A percentile compares a stretch with the other conserved stretches of the same genome.
phyloP scores from a whole-genome alignment of 1,140 invertebrate species.

The Apolygus lucorum region DNA sequence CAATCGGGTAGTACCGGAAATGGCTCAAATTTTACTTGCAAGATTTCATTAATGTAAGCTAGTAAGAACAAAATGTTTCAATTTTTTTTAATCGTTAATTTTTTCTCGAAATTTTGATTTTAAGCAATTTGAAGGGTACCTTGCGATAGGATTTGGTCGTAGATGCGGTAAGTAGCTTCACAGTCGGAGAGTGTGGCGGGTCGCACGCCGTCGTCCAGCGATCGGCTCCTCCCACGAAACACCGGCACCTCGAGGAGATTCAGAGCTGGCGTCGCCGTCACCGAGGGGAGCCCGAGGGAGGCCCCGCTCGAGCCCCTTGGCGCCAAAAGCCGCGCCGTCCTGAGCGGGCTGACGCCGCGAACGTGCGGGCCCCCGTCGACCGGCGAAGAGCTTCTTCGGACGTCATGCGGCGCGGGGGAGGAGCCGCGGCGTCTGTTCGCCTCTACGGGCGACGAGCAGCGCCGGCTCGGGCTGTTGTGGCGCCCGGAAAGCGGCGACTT shows the following conservation, averaged over 20 bases:
- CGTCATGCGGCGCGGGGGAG: not conserved
- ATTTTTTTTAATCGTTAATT: no score
- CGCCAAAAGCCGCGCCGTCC: no score
- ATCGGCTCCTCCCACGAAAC: constrained; percentile 64
- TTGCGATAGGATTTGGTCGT: constrained; percentile 68
- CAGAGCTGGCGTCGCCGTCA: not conserved
- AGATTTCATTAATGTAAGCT: no score
- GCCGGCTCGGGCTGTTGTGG: not conserved
- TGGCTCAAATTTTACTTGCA: no score
- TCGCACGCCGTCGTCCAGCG: constrained; percentile 50
- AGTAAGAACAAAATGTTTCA: no score
- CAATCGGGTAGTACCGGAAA: no score
- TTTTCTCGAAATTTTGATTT: no score
- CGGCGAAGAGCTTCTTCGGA: not conserved
- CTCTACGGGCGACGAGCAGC: not conserved
- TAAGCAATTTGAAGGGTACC: no score
- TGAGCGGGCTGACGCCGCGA: not conserved
- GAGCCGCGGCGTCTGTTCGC: not conserved
- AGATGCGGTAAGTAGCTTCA: constrained; percentile 70
- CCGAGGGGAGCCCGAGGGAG: not conserved
- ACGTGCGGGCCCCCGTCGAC: not conserved
- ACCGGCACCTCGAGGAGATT: constrained; percentile 43
- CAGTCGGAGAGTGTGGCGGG: constrained; percentile 53
- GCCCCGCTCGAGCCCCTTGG: not conserved
- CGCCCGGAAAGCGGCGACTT: constrained; percentile 8